These are phyloP conservation scores for Xanthorhoe spadicearia DNA, from an alignment of 2,888 invertebrate genomes.

Conservation along the genomic window DNA sequence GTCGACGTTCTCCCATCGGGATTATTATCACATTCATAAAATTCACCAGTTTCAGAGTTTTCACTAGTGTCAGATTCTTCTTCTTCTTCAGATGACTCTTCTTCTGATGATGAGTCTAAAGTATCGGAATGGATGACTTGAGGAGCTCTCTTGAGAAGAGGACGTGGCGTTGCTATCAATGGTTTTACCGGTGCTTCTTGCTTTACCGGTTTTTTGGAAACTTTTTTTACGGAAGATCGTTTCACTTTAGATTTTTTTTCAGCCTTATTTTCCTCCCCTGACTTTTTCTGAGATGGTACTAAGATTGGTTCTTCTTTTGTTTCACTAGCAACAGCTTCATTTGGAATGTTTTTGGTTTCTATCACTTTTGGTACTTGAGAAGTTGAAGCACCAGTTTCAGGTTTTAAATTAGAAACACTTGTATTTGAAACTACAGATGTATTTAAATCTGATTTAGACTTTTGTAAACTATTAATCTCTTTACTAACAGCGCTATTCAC, in stretches of 20 bases:
- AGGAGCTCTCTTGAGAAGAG: constrained; percentile 82
- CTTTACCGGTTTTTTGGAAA: constrained; percentile 69
- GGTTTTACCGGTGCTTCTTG: constrained; percentile 83
- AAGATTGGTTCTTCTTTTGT: constrained; percentile 36
- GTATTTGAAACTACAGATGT: constrained; percentile 4
- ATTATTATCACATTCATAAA: constrained; percentile 78
- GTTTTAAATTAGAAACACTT: constrained; percentile 21
- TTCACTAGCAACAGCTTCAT: constrained; percentile 44
- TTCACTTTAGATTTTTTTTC: constrained; percentile 51
- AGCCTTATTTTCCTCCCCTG: constrained; percentile 62
- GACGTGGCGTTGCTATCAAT: constrained; percentile 86
- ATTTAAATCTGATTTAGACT: constrained; percentile 13
- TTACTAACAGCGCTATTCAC: constrained; percentile 9
- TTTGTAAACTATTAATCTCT: constrained; percentile 7
- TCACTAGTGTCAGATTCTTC: constrained; percentile 76
- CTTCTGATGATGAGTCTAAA: constrained; percentile 76
- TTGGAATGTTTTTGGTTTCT: constrained; percentile 69
- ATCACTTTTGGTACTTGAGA: constrained; percentile 41
- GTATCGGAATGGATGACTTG: constrained; percentile 75
- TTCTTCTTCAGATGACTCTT: constrained; percentile 76
- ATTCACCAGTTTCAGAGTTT: constrained; percentile 65
- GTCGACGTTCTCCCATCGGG: constrained; percentile 87
- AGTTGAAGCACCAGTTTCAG: constrained; percentile 28
- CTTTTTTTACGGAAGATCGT: constrained; percentile 40
- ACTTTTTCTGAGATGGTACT: constrained; percentile 44